Base-by-base conservation (phyloP, 2,797 vertebrate species). In the Phrynocephalus guinanensis region DNA sequence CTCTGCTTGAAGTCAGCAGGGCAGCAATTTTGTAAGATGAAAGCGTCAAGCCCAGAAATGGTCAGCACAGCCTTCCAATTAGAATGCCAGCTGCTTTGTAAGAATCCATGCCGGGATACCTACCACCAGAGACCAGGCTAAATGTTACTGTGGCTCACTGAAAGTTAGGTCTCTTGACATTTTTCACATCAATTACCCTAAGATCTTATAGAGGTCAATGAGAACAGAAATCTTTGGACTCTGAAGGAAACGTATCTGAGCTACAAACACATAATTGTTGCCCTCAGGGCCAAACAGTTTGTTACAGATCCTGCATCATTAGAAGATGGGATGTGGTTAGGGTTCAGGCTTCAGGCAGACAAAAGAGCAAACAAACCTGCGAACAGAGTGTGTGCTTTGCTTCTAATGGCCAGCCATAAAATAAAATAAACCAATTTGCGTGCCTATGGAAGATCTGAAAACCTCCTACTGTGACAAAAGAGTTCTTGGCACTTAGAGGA, bases 101-200 rank as follows among this genome's bases (percentile, higher is more conserved):
- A 87, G 78, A 84, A 86, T 85, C 86, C 90, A 60, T 80, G 66
- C 84, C 90, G 88, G 90, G 84, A 90, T 1, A 92, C 75, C 48
- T 83, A 86, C n/a, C 6, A 52, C 33, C 30, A 94, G 79, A 92
- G 84, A 92, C 91, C 85, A 77, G 72, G 11, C 20, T 90, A 1
- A 88, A 85, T 5, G 80, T 66, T 26, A 52, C 0, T 1, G 81
- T 70, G 87, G 79, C 6, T 81, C 68, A 26, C 70, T 79, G 84
- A 71, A 86, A 73, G 63, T n/a, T 11, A 52, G 70, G 11, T 44
- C 63, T 83, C 44, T 48, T 26, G 70, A 83, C 86, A 83, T 86
- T 1, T 0, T 52, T 84, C 0, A 56, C 0, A 0, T 70, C 76
- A 83, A 73, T 2, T 16, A 33, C 3, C 5, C 7, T 28, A 80